These are phyloP conservation scores for Australoheros scitulus DNA, from an alignment of 2,113 vertebrate genomes.

Conservation along the genomic window DNA sequence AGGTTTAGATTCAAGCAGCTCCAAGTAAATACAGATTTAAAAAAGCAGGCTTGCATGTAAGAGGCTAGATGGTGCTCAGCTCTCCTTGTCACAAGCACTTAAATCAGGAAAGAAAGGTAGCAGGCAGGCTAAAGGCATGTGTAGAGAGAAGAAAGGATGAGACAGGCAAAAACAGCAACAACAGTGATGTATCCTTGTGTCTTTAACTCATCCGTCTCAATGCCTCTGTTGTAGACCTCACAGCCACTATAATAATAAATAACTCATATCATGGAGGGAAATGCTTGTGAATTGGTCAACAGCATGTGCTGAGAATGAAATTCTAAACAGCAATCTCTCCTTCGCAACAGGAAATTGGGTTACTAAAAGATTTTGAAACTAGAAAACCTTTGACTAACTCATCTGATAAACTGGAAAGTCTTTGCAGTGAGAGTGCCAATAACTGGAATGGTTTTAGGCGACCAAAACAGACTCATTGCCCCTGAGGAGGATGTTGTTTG, in stretches of 20 bases:
- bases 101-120: slow-evolving; percentile 33
- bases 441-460: not conserved
- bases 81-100: slow-evolving; percentile 59
- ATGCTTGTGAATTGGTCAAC: not conserved
- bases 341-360: not conserved
- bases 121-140: slow-evolving; percentile 15
- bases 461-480: slow-evolving; percentile 8
- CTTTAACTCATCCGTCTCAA: not conserved
- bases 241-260: not conserved
- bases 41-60: slow-evolving; percentile 56
- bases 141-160: slow-evolving; percentile 3
- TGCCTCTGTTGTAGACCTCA: not conserved
- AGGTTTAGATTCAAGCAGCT: slow-evolving; percentile 35
- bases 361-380: not conserved
- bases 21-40: slow-evolving; percentile 26
- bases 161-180: not conserved
- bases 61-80: slow-evolving; percentile 51
- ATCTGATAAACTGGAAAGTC: not conserved
- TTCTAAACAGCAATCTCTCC: not conserved
- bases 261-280: not conserved
- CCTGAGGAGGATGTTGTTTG: slow-evolving; percentile 6
- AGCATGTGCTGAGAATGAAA: not conserved
- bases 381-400: slow-evolving; percentile 1
- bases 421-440: not conserved
- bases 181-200: not conserved